phyloP scores from a whole-genome alignment of 2,113 vertebrate species.

The Dissostichus mawsoni region DNA sequence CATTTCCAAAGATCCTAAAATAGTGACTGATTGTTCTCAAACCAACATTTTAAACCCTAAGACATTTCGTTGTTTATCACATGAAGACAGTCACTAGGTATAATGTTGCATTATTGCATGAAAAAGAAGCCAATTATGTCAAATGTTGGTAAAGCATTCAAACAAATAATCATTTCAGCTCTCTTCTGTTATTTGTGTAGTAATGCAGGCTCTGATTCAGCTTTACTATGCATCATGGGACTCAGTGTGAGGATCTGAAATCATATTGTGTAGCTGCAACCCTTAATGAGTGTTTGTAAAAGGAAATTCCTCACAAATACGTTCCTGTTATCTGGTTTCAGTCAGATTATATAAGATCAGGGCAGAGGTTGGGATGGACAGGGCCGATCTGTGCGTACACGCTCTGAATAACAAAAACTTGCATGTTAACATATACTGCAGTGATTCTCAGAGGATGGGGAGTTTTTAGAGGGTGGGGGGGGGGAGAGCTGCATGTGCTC shows the following conservation, averaged over 20 bases:
- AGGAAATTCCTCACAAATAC: conserved; percentile 13
- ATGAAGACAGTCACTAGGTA: too few relatives aligned
- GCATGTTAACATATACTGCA: conserved; percentile 32
- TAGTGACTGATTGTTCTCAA: background rate
- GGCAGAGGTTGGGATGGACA: conserved; percentile 2
- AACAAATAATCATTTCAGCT: too few relatives aligned
- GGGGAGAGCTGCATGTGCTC: conserved; percentile 34
- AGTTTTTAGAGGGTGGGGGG: background rate
- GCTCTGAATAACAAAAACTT: conserved; percentile 20
- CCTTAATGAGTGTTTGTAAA: background rate
- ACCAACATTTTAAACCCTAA: background rate
- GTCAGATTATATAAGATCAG: conserved; percentile 12
- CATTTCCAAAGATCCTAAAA: background rate
- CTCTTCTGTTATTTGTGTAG: too few relatives aligned
- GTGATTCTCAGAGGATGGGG: conserved; percentile 42
- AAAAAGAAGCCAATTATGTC: too few relatives aligned
- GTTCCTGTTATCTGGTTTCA: conserved; percentile 3
- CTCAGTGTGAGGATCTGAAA: conserved; percentile 13
- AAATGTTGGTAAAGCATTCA: too few relatives aligned
- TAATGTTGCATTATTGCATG: too few relatives aligned
- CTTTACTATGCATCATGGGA: background rate
- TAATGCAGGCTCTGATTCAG: background rate
- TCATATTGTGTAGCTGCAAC: conserved; percentile 1
- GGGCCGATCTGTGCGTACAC: background rate
- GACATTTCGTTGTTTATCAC: background rate